Evolutionary conservation across 2,888 invertebrate genomes (phyloP).

Genomic region (Oxytorus armatus): DNA sequence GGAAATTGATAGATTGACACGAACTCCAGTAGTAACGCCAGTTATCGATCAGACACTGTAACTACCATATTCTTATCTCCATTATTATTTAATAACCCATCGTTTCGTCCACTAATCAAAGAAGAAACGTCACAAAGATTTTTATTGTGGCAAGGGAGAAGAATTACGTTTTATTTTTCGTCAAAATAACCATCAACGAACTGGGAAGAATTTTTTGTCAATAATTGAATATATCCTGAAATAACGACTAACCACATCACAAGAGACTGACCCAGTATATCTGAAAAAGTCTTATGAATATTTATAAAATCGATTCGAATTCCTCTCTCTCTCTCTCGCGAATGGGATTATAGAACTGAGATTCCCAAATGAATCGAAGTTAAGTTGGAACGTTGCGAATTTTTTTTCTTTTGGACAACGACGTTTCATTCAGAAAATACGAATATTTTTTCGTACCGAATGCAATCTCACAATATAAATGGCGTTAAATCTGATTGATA

Average conservation of each 20-base stretch:
- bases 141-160: background rate
- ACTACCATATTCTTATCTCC: background rate
- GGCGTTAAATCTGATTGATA: too few species aligned
- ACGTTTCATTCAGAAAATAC: too few species aligned
- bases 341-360: background rate
- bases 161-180: background rate
- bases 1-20: slow-evolving; percentile 26
- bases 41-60: slow-evolving; percentile 27
- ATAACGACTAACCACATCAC: slow-evolving; percentile 28
- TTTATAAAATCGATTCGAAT: slow-evolving; percentile 11
- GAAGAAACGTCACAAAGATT: too few species aligned
- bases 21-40: slow-evolving; percentile 13
- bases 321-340: slow-evolving; percentile 6
- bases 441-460: too few species aligned
- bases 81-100: background rate
- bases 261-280: slow-evolving; percentile 44
- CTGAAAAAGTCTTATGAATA: slow-evolving; percentile 29
- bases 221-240: slow-evolving; percentile 35
- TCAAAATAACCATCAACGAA: slow-evolving; percentile 1
- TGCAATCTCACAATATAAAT: too few species aligned
- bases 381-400: background rate
- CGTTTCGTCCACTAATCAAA: too few species aligned
- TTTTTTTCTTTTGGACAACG: background rate
- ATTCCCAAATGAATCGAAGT: too few species aligned
- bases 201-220: background rate